Evolutionary conservation across 2,888 invertebrate species (phyloP).

Genomic region (Eumerus sabulonum): DNA sequence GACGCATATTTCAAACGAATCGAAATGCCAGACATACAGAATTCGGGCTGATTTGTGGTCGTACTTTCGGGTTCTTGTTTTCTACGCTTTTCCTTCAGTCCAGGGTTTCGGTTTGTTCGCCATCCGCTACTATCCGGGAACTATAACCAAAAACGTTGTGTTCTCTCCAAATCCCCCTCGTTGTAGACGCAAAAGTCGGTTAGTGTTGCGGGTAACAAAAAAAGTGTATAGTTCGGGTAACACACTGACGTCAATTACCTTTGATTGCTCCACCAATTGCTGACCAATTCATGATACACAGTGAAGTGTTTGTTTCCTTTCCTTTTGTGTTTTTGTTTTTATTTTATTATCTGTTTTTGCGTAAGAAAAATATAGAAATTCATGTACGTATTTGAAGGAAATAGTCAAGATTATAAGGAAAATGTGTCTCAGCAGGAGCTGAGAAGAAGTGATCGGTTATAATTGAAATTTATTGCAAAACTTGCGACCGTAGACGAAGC

Average conservation of each 20-base stretch:
- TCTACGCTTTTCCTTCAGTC: conserved; percentile 5
- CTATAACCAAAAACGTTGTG: background rate
- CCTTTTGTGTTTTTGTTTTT: background rate
- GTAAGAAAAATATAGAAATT: background rate
- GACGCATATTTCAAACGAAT: conserved; percentile 44
- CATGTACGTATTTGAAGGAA: background rate
- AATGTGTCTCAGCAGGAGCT: conserved; percentile 38
- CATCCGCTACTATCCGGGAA: conserved; percentile 37
- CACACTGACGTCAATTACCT: conserved; percentile 50
- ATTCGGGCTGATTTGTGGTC: conserved; percentile 51
- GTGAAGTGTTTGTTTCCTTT: conserved; percentile 11
- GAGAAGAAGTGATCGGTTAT: conserved; percentile 33
- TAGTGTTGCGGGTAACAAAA: conserved; percentile 21
- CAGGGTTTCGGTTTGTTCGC: background rate
- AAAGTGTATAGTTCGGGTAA: too few relatives aligned
- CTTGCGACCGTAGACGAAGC: background rate
- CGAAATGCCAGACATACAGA: conserved; percentile 49
- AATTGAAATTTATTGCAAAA: conserved; percentile 48
- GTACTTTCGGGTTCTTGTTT: background rate
- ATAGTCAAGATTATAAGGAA: background rate
- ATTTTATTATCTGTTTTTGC: too few relatives aligned
- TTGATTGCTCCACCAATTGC: conserved; percentile 38
- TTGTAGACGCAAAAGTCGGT: too few relatives aligned
- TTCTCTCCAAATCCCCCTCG: too few relatives aligned
- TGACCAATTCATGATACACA: conserved; percentile 34